A percentile compares a stretch with the other conserved stretches of the same genome.
These are phyloP conservation scores for Lycodopsis pacificus DNA, from an alignment of 2,797 vertebrate species.

Conservation along the genomic window DNA sequence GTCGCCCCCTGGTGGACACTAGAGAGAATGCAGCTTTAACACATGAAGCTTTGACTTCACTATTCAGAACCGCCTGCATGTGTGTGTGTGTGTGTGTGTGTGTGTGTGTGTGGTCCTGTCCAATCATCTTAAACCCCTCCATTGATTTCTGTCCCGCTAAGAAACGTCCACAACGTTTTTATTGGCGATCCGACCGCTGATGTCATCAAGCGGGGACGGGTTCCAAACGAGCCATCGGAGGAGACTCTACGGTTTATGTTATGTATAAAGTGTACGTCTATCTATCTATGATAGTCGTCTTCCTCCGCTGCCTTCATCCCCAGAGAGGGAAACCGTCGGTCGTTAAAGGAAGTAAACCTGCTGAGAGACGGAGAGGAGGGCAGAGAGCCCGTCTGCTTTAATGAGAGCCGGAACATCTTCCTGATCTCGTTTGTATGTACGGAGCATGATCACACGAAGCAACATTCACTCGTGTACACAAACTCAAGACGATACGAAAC, in stretches of 20 bases:
- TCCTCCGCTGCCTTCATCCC: too few species aligned
- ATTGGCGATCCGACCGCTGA: constrained; percentile 51
- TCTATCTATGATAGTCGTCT: too few species aligned
- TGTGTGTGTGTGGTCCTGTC: constrained; percentile 1
- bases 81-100: not conserved
- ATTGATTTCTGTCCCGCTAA: constrained; percentile 54
- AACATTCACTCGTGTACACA: too few species aligned
- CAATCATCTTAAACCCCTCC: constrained; percentile 55
- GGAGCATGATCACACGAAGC: too few species aligned
- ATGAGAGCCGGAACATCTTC: constrained; percentile 9
- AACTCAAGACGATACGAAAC: too few species aligned
- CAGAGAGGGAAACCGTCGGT: too few species aligned
- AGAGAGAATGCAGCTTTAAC: too few species aligned
- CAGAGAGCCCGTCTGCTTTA: not conserved
- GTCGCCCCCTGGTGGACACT: too few species aligned
- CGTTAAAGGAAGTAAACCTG: constrained; percentile 18
- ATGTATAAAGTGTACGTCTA: too few species aligned
- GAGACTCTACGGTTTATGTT: constrained; percentile 26
- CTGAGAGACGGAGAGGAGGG: constrained; percentile 20
- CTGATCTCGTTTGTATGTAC: constrained; percentile 9
- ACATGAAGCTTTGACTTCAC: too few species aligned
- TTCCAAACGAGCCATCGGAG: constrained; percentile 54
- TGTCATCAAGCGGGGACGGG: constrained; percentile 54
- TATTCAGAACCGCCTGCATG: too few species aligned
- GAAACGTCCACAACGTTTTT: constrained; percentile 51